These are phyloP conservation scores for Aricia artaxerxes DNA, from an alignment of 2,888 invertebrate genomes.

Conservation along the genomic window DNA sequence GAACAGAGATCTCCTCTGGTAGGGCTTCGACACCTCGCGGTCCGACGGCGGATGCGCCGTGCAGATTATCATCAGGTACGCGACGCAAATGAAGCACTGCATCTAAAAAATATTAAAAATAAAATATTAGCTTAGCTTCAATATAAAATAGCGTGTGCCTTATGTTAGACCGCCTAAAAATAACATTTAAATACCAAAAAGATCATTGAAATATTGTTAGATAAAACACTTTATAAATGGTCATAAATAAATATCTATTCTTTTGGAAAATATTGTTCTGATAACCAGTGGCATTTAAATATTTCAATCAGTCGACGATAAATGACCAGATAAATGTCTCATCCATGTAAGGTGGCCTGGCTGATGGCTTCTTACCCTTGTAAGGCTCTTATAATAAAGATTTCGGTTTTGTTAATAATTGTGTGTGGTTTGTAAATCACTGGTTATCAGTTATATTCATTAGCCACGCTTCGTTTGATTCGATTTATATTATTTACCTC, in stretches of 20 bases:
- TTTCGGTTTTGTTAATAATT: background rate
- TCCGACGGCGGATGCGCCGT: constrained; percentile 57
- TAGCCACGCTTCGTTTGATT: background rate
- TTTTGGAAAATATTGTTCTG: background rate
- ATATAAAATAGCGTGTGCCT: no score
- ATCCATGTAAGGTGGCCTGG: background rate
- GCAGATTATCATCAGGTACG: constrained; percentile 65
- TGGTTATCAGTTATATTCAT: background rate
- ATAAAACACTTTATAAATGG: no score
- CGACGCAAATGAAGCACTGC: constrained; percentile 73
- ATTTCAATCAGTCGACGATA: background rate
- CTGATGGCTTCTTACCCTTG: background rate
- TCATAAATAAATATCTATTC: background rate
- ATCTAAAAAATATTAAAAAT: constrained; percentile 54
- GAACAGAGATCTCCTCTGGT: constrained; percentile 63
- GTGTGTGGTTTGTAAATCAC: background rate
- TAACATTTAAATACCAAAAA: background rate
- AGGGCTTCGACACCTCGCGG: constrained; percentile 49
- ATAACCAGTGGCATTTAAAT: background rate
- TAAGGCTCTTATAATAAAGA: background rate
- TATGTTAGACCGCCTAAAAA: no score
- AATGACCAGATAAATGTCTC: background rate
- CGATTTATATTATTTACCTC: no score
- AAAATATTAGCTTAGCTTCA: no score
- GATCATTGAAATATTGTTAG: background rate